A percentile compares a stretch with the other conserved stretches of the same genome.
These are phyloP conservation scores for Andrena haemorrhoa DNA, from an alignment of 2,888 invertebrate genomes.

Conservation along the genomic window DNA sequence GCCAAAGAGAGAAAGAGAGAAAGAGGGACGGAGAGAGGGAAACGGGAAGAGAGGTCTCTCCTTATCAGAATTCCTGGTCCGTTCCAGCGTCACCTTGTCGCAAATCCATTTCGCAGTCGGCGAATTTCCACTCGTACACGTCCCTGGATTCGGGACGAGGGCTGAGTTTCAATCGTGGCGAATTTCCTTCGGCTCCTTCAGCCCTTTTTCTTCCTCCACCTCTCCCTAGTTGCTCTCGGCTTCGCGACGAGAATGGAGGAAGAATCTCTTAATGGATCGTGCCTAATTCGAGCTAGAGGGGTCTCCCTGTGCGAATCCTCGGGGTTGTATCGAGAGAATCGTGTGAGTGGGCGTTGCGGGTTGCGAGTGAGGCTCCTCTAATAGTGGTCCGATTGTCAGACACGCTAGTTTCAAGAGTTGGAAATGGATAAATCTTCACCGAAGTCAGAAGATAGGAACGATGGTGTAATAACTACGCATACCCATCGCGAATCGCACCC, in stretches of 20 bases:
- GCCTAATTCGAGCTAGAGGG: slow-evolving; percentile 68
- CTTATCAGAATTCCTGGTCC: slow-evolving; percentile 82
- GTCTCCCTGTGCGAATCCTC: slow-evolving; percentile 31
- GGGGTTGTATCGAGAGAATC: slow-evolving; percentile 30
- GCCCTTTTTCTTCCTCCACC: slow-evolving; percentile 44
- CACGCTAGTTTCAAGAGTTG: neutral
- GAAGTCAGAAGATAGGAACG: neutral
- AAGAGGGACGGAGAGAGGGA: neutral
- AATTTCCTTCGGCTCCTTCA: slow-evolving; percentile 70
- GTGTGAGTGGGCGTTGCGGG: slow-evolving; percentile 14
- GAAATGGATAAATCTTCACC: neutral
- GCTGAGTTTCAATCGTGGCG: slow-evolving; percentile 74
- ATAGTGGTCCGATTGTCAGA: no score
- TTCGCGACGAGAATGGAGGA: slow-evolving; percentile 65
- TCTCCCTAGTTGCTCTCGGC: slow-evolving; percentile 24
- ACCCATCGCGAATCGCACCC: neutral
- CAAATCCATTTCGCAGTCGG: slow-evolving; percentile 83
- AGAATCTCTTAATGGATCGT: slow-evolving; percentile 71
- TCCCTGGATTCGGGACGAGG: slow-evolving; percentile 77
- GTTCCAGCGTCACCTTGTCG: slow-evolving; percentile 82
- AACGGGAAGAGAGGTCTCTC: slow-evolving; percentile 56
- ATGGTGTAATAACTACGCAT: slow-evolving; percentile 12
- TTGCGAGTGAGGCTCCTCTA: no score
- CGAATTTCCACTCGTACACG: slow-evolving; percentile 78
- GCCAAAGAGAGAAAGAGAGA: slow-evolving; percentile 17